Conservation (phyloP, 2,113 vertebrate genomes). For the Chaetops frenatus region DNA sequence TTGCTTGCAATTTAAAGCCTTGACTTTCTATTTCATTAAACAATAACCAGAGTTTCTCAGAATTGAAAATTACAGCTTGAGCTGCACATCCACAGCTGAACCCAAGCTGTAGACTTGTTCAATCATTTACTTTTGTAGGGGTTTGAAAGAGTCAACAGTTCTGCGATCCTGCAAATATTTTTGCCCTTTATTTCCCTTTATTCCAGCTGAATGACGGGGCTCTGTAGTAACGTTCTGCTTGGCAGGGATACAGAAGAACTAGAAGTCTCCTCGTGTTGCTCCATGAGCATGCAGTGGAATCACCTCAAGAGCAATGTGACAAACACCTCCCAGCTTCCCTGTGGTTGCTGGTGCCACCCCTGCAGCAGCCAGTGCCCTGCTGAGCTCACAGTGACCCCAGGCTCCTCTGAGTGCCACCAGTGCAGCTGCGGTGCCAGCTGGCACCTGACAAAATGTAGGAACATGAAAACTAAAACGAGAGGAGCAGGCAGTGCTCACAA, state of each 20-base stretch:
- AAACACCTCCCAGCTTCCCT: background rate
- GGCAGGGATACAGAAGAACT: background rate
- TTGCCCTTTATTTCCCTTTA: background rate
- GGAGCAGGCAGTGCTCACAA: background rate
- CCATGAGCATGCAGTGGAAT: background rate
- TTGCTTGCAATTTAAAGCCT: background rate
- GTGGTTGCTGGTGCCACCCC: background rate
- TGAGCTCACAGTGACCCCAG: background rate
- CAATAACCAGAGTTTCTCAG: background rate
- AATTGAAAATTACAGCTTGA: slow-evolving; percentile 5
- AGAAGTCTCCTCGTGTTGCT: background rate
- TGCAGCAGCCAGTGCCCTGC: background rate
- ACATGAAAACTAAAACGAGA: background rate
- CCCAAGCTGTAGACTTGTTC: background rate
- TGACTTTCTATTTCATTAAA: slow-evolving; percentile 8
- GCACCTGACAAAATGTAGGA: background rate
- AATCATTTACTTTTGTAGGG: background rate
- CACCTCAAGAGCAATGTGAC: background rate
- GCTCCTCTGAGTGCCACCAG: background rate
- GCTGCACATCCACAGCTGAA: background rate
- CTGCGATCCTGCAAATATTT: background rate
- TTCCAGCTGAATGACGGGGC: background rate
- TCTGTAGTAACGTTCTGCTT: background rate
- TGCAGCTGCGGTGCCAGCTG: accelerated
- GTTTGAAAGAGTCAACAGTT: background rate